Evolutionary conservation across 2,797 vertebrate species (phyloP).

Genomic region (Tokudaia tokunoshimensis): DNA sequence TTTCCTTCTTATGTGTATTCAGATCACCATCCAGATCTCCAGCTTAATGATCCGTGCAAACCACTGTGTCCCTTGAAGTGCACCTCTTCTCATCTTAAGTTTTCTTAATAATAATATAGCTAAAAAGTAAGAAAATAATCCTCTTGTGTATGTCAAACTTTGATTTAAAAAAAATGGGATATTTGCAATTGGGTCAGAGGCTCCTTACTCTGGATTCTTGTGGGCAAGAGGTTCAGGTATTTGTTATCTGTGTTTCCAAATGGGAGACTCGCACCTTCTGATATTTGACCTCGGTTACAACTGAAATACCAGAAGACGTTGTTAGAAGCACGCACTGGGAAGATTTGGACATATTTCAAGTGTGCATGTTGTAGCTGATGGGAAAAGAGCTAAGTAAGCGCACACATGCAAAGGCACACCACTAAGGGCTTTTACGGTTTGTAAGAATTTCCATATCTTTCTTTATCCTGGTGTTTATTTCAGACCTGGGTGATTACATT

Average conservation of each 20-base stretch:
- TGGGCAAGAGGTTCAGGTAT: conserved; percentile 10
- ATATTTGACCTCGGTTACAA: conserved; percentile 38
- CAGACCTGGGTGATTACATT: not conserved
- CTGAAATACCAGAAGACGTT: conserved; percentile 57
- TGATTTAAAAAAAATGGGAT: conserved; percentile 28
- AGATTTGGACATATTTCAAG: not conserved
- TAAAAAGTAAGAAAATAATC: conserved; percentile 36
- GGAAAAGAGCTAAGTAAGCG: conserved; percentile 12
- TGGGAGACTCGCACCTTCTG: conserved; percentile 51
- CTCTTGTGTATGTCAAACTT: not conserved
- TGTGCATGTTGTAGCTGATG: not conserved
- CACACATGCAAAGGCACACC: not conserved
- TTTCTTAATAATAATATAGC: not conserved
- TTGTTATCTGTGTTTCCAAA: conserved; percentile 59
- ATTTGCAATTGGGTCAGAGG: not conserved
- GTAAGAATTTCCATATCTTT: not conserved
- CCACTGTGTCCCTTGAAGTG: not conserved
- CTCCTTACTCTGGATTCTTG: conserved; percentile 28
- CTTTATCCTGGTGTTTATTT: conserved; percentile 58
- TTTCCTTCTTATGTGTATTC: not conserved
- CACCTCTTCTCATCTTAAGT: not conserved
- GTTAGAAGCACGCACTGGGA: conserved; percentile 46
- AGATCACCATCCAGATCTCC: not conserved
- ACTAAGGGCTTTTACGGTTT: conserved; percentile 24
- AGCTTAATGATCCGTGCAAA: conserved; percentile 33